These are phyloP conservation scores for Amitus sp. DNA, from an alignment of 2,888 invertebrate genomes.

Conservation along the genomic window DNA sequence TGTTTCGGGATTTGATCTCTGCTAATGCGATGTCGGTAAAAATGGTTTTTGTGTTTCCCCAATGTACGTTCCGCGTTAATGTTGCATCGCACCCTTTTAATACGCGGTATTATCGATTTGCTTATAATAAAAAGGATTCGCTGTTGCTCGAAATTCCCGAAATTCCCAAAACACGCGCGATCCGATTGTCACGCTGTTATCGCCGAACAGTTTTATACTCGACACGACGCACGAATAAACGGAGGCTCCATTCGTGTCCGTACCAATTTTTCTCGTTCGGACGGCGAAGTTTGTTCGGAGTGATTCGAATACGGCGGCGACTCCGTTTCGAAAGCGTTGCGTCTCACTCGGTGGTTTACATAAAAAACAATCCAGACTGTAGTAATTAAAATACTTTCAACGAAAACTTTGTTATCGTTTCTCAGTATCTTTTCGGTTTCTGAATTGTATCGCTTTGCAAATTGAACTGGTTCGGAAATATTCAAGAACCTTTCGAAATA, in stretches of 20 bases:
- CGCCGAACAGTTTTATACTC: background rate
- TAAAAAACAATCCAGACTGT: background rate
- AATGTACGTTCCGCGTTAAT: too few species aligned
- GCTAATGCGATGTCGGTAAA: background rate
- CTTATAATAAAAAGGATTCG: background rate
- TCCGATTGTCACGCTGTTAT: too few species aligned
- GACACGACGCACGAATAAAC: too few species aligned
- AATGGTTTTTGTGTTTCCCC: background rate
- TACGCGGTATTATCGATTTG: constrained; percentile 4
- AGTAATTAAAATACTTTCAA: constrained; percentile 10
- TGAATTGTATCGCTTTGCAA: background rate
- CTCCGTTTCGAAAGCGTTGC: constrained; percentile 4
- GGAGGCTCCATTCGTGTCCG: too few species aligned
- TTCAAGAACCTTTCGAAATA: too few species aligned
- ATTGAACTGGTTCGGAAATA: background rate
- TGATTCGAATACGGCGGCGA: background rate
- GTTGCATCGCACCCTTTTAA: background rate
- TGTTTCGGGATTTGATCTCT: too few species aligned
- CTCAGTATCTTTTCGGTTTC: constrained; percentile 1
- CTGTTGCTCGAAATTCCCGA: background rate
- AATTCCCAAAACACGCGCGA: too few species aligned
- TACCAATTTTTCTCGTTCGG: too few species aligned
- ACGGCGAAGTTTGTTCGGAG: background rate
- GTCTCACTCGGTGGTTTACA: background rate
- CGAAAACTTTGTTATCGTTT: constrained; percentile 6